Conservation (phyloP, 2,888 invertebrate genomes). For the Amphiduros pacificus region DNA sequence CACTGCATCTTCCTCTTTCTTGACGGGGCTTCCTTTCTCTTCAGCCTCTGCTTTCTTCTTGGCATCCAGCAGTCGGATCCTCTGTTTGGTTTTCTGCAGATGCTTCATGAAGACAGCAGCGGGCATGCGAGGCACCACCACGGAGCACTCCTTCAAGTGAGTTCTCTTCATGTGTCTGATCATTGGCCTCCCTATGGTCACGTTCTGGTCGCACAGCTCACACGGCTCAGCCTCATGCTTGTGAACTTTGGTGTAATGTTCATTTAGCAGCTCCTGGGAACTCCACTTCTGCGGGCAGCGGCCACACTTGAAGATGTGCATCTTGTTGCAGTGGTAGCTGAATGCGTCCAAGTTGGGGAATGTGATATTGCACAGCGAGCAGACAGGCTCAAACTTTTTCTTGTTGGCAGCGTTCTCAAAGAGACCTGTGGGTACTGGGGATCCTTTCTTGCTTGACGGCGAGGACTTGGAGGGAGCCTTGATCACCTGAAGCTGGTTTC, state of each 20-base stretch:
- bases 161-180: conserved; percentile 23
- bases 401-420: conserved; percentile 13
- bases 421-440: conserved; percentile 15
- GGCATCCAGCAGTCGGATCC: too few relatives aligned
- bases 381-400: conserved; percentile 13
- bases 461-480: not conserved
- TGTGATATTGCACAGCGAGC: conserved; percentile 14
- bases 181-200: conserved; percentile 15
- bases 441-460: not conserved
- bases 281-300: conserved; percentile 16
- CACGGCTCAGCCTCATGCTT: conserved; percentile 11
- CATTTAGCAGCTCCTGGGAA: conserved; percentile 9
- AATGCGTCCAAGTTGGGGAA: conserved; percentile 15
- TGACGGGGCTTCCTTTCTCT: not conserved
- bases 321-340: conserved; percentile 14
- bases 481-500: conserved; percentile 39
- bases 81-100: too few relatives aligned
- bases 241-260: conserved; percentile 15
- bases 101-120: too few relatives aligned
- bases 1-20: not conserved
- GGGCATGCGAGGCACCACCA: conserved; percentile 33
- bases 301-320: conserved; percentile 18
- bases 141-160: conserved; percentile 43
- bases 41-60: not conserved
- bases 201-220: conserved; percentile 6